Evolutionary conservation across 2,888 invertebrate species (phyloP), one percentile per base, ranked within the genome.

Genomic region (Lacanobia wlatinum): DNA sequence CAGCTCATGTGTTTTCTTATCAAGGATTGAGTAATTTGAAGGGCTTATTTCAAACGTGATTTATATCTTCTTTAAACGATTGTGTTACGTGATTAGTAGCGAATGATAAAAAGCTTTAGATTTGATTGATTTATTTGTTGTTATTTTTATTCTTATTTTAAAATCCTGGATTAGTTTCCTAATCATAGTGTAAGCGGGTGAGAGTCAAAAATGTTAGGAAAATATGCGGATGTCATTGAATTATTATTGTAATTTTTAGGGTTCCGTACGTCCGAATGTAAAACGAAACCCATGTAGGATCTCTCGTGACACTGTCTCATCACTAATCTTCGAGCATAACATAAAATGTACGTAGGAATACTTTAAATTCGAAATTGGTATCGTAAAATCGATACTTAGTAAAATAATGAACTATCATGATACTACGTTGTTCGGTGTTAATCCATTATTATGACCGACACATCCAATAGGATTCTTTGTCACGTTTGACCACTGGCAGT

Each of bases 61-160:
- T 78, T 50, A 48, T 73, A 80, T 81, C 62, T 53, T 12, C 12
- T 56, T 64, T 46, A 53, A 62, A 50, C 21, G 58, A 76, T 78
- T 59, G 21, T 60, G 64, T 40, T 18, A n/a, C 16, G 21, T 52
- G 62, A 76, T 81, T 67, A 72, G 23, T 68, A 50, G 43, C 12
- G n/a, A 53, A 53, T 8, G 72, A 80, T 80, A 78, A 82, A 56
- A 28, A 63, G 62, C 48, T 80, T 80, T 50, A 60, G 6, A 34
- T 0, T 28, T 82, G 56, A 79, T 67, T 64, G 69, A 82, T 73
- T 28, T n/a, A 62, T 56, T 64, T 75, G 2, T 55, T 73, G 21
- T 66, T 62, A 48, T 56, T 67, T 34, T 52, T 56, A 23, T 55
- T 59, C n/a, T 62, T 62, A n/a, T 46, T 28, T 38, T 16, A 21